phyloP scores from a whole-genome alignment of 2,888 invertebrate species.

The Amorpha juglandis region DNA sequence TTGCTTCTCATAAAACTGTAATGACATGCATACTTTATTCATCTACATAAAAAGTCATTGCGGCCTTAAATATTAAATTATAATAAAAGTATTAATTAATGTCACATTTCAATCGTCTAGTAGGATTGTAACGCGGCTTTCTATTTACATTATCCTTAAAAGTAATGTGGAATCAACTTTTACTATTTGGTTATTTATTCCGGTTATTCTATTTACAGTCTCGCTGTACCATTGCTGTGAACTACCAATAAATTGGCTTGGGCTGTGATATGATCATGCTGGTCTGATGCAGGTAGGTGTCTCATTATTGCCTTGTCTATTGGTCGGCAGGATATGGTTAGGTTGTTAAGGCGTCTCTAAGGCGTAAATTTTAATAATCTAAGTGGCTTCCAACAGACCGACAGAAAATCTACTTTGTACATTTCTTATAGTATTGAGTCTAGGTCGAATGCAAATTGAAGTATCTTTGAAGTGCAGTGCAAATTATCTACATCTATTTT shows the following conservation, averaged over 20 bases:
- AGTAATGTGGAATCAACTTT: no score
- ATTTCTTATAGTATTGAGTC: conserved; percentile 32
- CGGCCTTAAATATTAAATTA: conserved; percentile 22
- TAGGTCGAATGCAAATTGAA: conserved; percentile 35
- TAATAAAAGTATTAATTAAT: neutral
- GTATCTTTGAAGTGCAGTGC: conserved; percentile 20
- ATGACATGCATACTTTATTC: conserved; percentile 18
- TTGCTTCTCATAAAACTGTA: conserved; percentile 11
- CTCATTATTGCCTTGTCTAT: no score
- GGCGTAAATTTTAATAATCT: no score
- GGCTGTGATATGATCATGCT: no score
- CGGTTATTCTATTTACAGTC: no score
- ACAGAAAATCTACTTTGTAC: conserved; percentile 22
- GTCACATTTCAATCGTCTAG: neutral
- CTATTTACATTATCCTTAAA: no score
- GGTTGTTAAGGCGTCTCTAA: no score
- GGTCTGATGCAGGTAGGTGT: no score
- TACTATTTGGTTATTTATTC: no score
- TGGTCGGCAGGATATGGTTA: no score
- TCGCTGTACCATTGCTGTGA: no score
- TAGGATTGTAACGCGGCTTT: neutral
- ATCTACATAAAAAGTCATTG: conserved; percentile 17
- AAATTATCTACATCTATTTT: conserved; percentile 23
- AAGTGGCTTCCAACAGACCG: neutral
- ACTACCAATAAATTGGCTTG: no score